A percentile compares a stretch with the other conserved stretches of the same genome.
Conservation (phyloP, 2,888 invertebrate species). For the Ethmia dodecea region DNA sequence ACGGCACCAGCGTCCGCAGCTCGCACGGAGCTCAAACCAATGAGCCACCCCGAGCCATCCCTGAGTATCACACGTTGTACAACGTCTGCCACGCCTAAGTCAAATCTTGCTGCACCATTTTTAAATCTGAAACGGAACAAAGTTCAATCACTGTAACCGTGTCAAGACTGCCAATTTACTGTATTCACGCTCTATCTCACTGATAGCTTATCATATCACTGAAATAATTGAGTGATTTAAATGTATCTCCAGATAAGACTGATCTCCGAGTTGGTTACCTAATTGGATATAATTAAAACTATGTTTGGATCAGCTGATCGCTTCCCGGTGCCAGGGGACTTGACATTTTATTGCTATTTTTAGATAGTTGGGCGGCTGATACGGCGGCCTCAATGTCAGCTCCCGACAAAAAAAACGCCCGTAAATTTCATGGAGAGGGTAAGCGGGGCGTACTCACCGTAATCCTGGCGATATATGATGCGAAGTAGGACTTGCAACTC, state of each 20-base stretch:
- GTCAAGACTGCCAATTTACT: constrained; percentile 38
- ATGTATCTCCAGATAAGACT: constrained; percentile 38
- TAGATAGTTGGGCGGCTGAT: constrained; percentile 71
- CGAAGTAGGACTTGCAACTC: constrained; percentile 70
- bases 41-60: constrained; percentile 59
- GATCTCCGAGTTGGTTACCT: constrained; percentile 48
- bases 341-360: constrained; percentile 74
- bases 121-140: constrained; percentile 63
- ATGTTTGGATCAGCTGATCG: constrained; percentile 70
- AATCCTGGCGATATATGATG: constrained; percentile 74
- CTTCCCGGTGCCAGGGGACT: constrained; percentile 64
- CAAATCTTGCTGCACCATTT: constrained; percentile 78
- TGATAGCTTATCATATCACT: constrained; percentile 55
- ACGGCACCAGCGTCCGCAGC: constrained; percentile 54
- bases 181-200: constrained; percentile 32
- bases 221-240: constrained; percentile 41
- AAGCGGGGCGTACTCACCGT: constrained; percentile 61
- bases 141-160: constrained; percentile 40
- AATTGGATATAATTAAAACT: constrained; percentile 66
- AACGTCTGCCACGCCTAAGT: constrained; percentile 57
- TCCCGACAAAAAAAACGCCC: constrained; percentile 31
- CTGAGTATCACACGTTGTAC: constrained; percentile 34
- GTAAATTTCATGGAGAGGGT: constrained; percentile 1
- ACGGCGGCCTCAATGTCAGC: constrained; percentile 69
- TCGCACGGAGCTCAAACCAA: constrained; percentile 54